Evolutionary conservation across 2,797 vertebrate species (phyloP).

Genomic region (Remorina albescens): DNA sequence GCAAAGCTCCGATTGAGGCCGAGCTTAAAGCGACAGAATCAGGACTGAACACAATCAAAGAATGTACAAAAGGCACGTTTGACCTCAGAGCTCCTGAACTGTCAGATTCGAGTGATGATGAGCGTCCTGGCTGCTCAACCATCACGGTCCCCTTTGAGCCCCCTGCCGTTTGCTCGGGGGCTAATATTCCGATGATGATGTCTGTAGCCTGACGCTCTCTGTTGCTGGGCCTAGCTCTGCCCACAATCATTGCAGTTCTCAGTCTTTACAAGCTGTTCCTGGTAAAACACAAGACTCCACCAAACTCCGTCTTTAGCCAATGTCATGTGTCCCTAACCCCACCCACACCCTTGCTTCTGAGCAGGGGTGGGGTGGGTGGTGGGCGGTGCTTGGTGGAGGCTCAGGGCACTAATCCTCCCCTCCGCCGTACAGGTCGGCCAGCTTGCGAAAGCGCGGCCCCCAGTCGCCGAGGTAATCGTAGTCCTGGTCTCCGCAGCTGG

Average conservation of each 20-base stretch:
- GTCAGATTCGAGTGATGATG: slow-evolving; percentile 99
- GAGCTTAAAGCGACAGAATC: slow-evolving; percentile 94
- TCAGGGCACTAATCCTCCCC: slow-evolving; percentile 87
- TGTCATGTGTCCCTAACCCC: slow-evolving; percentile 13
- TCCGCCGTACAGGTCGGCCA: slow-evolving; percentile 97
- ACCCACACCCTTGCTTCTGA: slow-evolving; percentile 24
- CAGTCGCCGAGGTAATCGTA: slow-evolving; percentile 99
- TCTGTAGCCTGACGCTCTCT: slow-evolving; percentile 55
- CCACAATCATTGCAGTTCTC: slow-evolving; percentile 57
- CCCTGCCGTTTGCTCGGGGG: slow-evolving; percentile 51
- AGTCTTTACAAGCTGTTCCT: slow-evolving; percentile 89
- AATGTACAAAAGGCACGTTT: slow-evolving; percentile 99
- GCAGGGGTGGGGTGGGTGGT: slow-evolving; percentile 19
- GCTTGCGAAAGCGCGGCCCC: slow-evolving; percentile 98
- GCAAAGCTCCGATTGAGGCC: slow-evolving; percentile 86
- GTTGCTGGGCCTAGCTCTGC: slow-evolving; percentile 29
- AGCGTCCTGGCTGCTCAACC: slow-evolving; percentile 90
- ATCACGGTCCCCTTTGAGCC: slow-evolving; percentile 68
- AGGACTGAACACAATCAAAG: slow-evolving; percentile 76
- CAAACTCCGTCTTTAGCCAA: slow-evolving; percentile 28
- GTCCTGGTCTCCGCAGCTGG: slow-evolving; percentile 96
- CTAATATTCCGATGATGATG: slow-evolving; percentile 52
- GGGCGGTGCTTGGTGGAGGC: not conserved
- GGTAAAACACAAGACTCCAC: slow-evolving; percentile 82
- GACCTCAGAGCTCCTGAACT: slow-evolving; percentile 99